A percentile compares a stretch with the other conserved stretches of the same genome.
These are phyloP conservation scores for Mugil cephalus DNA, from an alignment of 2,113 vertebrate genomes.

Conservation along the genomic window DNA sequence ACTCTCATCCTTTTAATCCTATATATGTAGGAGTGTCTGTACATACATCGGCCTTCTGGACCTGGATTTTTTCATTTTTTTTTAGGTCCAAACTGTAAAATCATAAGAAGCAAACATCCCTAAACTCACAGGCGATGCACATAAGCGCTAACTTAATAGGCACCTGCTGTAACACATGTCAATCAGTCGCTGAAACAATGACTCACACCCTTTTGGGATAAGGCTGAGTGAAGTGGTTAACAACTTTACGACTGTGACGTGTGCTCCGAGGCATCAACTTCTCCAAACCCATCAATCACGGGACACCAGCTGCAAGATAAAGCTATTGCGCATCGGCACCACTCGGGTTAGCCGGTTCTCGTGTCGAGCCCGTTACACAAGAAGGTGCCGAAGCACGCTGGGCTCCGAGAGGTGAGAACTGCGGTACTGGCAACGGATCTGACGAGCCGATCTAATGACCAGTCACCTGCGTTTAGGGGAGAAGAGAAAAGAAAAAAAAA, in stretches of 20 bases:
- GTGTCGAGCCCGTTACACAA: conserved; percentile 59
- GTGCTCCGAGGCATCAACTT: conserved; percentile 69
- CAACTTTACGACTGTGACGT: conserved; percentile 77
- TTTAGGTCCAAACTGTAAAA: not conserved
- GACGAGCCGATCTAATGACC: conserved; percentile 81
- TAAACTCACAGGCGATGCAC: conserved; percentile 20
- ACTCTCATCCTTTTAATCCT: not conserved
- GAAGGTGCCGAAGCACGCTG: conserved; percentile 53
- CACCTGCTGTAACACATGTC: conserved; percentile 70
- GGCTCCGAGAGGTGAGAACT: conserved; percentile 68
- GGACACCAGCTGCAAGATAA: conserved; percentile 68
- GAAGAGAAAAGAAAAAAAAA: conserved; percentile 12
- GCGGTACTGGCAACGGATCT: conserved; percentile 76
- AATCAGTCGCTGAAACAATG: conserved; percentile 72
- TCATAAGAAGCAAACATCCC: conserved; percentile 23
- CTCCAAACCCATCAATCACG: conserved; percentile 70
- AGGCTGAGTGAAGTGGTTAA: conserved; percentile 67
- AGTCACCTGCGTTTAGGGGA: conserved; percentile 76
- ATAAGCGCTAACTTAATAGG: conserved; percentile 39
- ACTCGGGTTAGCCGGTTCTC: conserved; percentile 51
- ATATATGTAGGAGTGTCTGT: not conserved
- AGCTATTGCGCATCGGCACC: conserved; percentile 52
- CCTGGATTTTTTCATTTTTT: too few relatives aligned
- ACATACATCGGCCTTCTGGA: conserved; percentile 13
- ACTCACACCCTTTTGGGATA: conserved; percentile 67